Conservation (phyloP, 2,888 invertebrate species). For the Ariolimax columbianus region DNA sequence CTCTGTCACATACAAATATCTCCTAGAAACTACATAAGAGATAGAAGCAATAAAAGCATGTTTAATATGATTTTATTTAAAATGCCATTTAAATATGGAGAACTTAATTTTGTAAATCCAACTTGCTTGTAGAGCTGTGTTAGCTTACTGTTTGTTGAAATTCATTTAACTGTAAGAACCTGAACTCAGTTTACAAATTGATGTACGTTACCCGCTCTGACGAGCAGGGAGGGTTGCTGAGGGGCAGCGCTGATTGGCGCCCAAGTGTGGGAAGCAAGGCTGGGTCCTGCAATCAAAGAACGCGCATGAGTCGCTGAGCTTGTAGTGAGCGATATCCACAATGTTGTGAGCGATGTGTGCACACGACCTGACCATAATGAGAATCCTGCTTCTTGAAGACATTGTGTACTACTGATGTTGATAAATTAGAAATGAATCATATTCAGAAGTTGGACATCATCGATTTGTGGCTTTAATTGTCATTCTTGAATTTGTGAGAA, state of each 20-base stretch:
- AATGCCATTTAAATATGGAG: no score
- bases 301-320: slow-evolving; percentile 18
- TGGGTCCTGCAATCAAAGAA: slow-evolving; percentile 5
- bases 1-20: no score
- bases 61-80: no score
- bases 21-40: no score
- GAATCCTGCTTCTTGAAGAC: background rate
- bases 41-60: no score
- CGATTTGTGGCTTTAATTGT: background rate
- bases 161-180: background rate
- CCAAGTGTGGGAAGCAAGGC: slow-evolving; percentile 1
- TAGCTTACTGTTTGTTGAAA: background rate
- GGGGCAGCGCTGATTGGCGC: slow-evolving; percentile 31
- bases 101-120: no score
- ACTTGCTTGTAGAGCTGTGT: no score
- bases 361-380: background rate
- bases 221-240: background rate
- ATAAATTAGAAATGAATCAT: background rate
- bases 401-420: background rate
- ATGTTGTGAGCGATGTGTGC: slow-evolving; percentile 9
- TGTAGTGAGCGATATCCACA: slow-evolving; percentile 12
- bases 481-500: background rate
- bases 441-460: background rate
- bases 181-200: background rate
- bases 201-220: background rate